Conservation (phyloP, 2,113 vertebrate species). For the Paramisgurnus dabryanus region DNA sequence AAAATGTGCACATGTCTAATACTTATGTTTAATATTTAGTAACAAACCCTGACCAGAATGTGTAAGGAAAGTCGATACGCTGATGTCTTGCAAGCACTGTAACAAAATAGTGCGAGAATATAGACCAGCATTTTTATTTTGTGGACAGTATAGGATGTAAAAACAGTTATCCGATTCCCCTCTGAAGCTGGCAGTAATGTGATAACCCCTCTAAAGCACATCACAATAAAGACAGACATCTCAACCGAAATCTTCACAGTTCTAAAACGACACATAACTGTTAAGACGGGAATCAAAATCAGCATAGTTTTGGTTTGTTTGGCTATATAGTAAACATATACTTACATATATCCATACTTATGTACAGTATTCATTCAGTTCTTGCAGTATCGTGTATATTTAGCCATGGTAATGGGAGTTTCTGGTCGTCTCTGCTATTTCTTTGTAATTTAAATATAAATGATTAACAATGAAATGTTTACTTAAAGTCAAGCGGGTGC, state of each 20-base stretch:
- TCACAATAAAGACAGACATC: background rate
- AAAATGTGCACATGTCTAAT: background rate
- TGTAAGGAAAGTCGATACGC: background rate
- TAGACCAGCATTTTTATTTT: background rate
- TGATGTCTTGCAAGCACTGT: background rate
- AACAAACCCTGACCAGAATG: background rate
- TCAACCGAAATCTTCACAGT: background rate
- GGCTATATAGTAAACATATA: too few species aligned
- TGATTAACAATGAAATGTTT: slow-evolving; percentile 16
- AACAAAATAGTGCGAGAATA: background rate
- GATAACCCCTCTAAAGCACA: background rate
- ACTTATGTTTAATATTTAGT: background rate
- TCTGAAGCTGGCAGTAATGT: slow-evolving; percentile 6
- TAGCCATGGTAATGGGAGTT: slow-evolving; percentile 56
- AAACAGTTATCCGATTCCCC: slow-evolving; percentile 14
- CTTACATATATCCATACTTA: background rate
- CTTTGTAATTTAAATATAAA: slow-evolving; percentile 48
- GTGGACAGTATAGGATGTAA: slow-evolving; percentile 13
- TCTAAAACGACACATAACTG: background rate
- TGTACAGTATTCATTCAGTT: slow-evolving; percentile 3
- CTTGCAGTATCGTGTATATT: background rate
- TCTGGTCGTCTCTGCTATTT: slow-evolving; percentile 56
- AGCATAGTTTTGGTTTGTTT: background rate
- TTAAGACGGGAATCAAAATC: background rate
- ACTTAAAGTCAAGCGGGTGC: slow-evolving; percentile 9